Conservation (phyloP, 1,140 invertebrate genomes). For the Diachasma alloeum region DNA sequence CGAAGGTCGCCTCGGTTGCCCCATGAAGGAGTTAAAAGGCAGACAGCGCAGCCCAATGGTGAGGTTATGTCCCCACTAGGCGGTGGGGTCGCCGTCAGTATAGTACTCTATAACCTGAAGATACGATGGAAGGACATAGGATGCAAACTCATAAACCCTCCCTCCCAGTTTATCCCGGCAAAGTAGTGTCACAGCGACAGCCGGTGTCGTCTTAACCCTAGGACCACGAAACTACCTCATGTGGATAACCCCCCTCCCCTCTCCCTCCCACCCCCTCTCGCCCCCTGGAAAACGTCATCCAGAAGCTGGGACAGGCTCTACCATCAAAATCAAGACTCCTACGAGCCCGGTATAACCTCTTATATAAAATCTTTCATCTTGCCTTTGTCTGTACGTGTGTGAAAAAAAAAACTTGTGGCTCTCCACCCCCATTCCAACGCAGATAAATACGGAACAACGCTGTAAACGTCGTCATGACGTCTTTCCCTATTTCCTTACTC, state of each 20-base stretch:
- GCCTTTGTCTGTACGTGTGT: not conserved
- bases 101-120: conserved; percentile 52
- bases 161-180: conserved; percentile 30
- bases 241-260: not conserved
- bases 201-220: not conserved
- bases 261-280: too few relatives aligned
- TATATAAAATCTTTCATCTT: not conserved
- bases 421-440: not conserved
- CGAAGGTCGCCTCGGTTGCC: too few relatives aligned
- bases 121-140: conserved; percentile 61
- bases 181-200: not conserved
- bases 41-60: not conserved
- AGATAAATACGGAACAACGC: not conserved
- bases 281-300: too few relatives aligned
- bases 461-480: not conserved
- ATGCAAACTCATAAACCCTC: conserved; percentile 64
- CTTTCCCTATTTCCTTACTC: not conserved
- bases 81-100: conserved; percentile 15
- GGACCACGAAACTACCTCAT: not conserved
- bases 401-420: not conserved
- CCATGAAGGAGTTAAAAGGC: not conserved
- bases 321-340: not conserved
- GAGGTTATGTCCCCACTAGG: not conserved
- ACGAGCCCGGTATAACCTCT: not conserved
- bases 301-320: not conserved